These are phyloP conservation scores for Petrolisthes manimaculis DNA, from an alignment of 2,888 invertebrate genomes.

Conservation along the genomic window DNA sequence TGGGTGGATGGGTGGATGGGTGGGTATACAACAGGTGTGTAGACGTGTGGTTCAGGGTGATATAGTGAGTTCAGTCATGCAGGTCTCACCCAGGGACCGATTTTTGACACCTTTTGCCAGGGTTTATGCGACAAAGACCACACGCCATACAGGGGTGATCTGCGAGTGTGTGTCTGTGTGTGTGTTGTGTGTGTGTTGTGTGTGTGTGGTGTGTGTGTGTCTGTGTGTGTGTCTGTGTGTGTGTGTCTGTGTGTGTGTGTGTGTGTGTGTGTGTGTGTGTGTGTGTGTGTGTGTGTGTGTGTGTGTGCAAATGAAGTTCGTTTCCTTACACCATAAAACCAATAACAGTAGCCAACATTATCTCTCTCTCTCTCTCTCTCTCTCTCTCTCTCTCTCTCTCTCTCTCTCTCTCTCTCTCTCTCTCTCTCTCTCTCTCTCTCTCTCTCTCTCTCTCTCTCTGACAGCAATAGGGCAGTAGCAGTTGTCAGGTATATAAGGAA, in stretches of 20 bases:
- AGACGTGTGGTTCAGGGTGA: too few species aligned
- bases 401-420: too few species aligned
- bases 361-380: too few species aligned
- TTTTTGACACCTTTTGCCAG: not conserved
- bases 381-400: too few species aligned
- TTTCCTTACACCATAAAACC: too few species aligned
- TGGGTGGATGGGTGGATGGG: too few species aligned
- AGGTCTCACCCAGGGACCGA: not conserved
- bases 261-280: slow-evolving; percentile 22
- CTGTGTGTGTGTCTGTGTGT: slow-evolving; percentile 8
- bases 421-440: too few species aligned
- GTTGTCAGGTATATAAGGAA: slow-evolving; percentile 14
- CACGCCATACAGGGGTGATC: not conserved
- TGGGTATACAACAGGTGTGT: too few species aligned
- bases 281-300: not conserved
- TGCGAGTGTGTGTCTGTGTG: not conserved
- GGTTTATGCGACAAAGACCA: slow-evolving; percentile 5
- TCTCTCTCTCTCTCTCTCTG: not conserved
- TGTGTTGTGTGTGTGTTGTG: not conserved
- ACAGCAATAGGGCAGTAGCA: not conserved
- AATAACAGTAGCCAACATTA: too few species aligned
- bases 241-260: slow-evolving; percentile 20
- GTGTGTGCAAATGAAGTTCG: not conserved
- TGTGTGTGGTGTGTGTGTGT: not conserved
- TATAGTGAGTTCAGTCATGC: too few species aligned